These are phyloP conservation scores for Chaetodon trifascialis DNA, from an alignment of 2,113 vertebrate species.

Conservation along the genomic window DNA sequence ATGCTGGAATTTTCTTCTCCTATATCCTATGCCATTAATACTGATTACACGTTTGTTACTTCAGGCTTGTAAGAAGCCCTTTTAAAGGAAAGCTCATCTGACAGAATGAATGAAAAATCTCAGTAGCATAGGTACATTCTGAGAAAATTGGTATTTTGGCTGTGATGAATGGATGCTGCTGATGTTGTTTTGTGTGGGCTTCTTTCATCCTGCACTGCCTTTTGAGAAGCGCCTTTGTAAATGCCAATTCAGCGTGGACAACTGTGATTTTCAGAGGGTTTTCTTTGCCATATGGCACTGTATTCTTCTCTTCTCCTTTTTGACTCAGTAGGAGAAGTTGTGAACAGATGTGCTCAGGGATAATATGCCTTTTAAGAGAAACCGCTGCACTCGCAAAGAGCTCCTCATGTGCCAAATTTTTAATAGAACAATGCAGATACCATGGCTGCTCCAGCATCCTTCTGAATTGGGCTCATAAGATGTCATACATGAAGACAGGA, in stretches of 20 bases:
- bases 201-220: constrained; percentile 26
- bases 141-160: constrained; percentile 20
- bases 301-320: constrained; percentile 12
- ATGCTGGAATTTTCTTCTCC: constrained; percentile 42
- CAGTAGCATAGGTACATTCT: constrained; percentile 1
- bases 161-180: constrained; percentile 47
- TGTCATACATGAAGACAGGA: neutral
- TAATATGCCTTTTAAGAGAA: neutral
- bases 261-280: constrained; percentile 31
- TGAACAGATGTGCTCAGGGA: constrained; percentile 1
- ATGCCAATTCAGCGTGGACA: constrained; percentile 17
- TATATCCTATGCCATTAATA: constrained; percentile 54
- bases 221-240: constrained; percentile 28
- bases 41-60: constrained; percentile 30
- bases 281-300: neutral
- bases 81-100: constrained; percentile 12
- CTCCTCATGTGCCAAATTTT: neutral
- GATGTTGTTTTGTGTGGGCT: constrained; percentile 45
- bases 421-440: constrained; percentile 19
- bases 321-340: neutral
- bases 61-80: constrained; percentile 30
- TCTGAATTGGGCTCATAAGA: neutral
- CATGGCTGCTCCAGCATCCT: neutral
- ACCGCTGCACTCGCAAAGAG: neutral
- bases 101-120: constrained; percentile 31